These are phyloP conservation scores for Dascyllus trimaculatus DNA, from an alignment of 2,113 vertebrate species.

Conservation along the genomic window DNA sequence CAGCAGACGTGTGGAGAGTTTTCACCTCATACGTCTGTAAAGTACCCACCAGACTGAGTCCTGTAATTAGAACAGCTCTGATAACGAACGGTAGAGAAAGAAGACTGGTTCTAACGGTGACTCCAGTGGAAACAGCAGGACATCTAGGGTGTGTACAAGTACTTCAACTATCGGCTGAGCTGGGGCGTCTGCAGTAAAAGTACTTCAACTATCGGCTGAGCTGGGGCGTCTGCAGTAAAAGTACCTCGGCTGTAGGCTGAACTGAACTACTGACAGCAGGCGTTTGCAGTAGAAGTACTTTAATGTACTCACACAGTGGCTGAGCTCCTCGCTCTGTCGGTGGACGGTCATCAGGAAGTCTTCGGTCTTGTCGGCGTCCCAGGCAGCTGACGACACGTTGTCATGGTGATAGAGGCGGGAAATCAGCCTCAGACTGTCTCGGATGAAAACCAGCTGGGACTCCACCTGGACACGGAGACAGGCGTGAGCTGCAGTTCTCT, in stretches of 20 bases:
- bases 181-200: neutral
- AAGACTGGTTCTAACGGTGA: no score
- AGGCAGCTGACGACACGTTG: constrained; percentile 12
- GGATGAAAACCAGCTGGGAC: constrained; percentile 52
- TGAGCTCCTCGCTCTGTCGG: constrained; percentile 2
- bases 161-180: no score
- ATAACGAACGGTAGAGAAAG: no score
- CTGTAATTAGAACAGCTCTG: no score
- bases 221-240: neutral
- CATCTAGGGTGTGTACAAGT: no score
- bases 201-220: neutral
- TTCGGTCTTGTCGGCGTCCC: neutral
- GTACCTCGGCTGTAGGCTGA: neutral
- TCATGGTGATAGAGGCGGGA: constrained; percentile 13
- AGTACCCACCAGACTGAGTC: no score
- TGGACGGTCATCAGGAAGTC: constrained; percentile 16
- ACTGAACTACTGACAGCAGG: neutral
- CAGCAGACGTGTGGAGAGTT: no score
- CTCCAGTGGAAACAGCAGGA: no score
- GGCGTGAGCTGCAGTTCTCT: constrained; percentile 5
- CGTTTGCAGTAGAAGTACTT: neutral
- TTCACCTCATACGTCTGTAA: no score
- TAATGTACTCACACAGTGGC: constrained; percentile 42
- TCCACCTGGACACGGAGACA: constrained; percentile 33
- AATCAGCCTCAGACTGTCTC: constrained; percentile 46